These are phyloP conservation scores for Schlechtendalia chinensis DNA, from an alignment of 1,140 invertebrate genomes.

Conservation along the genomic window DNA sequence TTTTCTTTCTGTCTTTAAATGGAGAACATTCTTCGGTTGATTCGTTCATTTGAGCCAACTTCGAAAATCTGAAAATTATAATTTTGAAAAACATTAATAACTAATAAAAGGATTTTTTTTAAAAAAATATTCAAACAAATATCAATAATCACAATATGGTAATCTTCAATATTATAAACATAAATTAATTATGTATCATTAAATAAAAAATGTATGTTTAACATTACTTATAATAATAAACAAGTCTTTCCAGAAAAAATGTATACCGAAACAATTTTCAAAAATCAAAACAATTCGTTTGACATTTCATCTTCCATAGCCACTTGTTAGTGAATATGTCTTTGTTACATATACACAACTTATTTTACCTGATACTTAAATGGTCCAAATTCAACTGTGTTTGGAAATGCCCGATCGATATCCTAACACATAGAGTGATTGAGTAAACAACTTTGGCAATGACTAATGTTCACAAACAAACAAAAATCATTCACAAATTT, in stretches of 20 bases:
- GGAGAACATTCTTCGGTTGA: conserved; percentile 46
- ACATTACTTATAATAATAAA: not conserved
- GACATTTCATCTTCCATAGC: not conserved
- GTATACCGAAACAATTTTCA: not conserved
- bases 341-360: not conserved
- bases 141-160: not conserved
- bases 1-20: conserved; percentile 47
- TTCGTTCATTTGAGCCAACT: conserved; percentile 35
- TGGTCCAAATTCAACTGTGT: not conserved
- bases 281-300: not conserved
- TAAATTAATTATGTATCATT: not conserved
- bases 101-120: not conserved
- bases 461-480: conserved; percentile 11
- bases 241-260: not conserved
- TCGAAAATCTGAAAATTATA: conserved; percentile 4
- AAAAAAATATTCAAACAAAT: not conserved
- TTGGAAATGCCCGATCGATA: not conserved
- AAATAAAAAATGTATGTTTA: not conserved
- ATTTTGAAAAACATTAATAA: not conserved
- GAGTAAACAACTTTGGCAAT: not conserved
- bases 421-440: not conserved
- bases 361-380: conserved; percentile 20
- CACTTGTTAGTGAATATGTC: conserved; percentile 30
- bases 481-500: conserved; percentile 17
- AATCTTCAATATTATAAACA: not conserved